Evolutionary conservation across 2,113 vertebrate species (phyloP).

Genomic region (Nestor notabilis): DNA sequence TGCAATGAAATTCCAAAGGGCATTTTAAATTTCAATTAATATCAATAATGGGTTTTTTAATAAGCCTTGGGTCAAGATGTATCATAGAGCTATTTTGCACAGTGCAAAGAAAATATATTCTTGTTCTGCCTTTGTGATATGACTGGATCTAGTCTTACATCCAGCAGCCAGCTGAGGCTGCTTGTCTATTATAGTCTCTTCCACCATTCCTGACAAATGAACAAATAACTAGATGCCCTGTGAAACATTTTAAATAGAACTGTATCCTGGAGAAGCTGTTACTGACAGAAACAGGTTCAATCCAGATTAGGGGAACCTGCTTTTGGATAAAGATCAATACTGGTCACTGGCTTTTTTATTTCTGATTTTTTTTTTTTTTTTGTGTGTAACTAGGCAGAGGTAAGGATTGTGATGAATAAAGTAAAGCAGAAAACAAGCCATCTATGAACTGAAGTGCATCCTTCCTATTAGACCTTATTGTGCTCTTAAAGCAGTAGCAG

Average conservation of each 20-base stretch:
- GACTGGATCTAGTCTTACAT: slow-evolving; percentile 46
- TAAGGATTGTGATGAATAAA: slow-evolving; percentile 48
- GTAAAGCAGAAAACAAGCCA: slow-evolving; percentile 52
- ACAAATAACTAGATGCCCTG: slow-evolving; percentile 63
- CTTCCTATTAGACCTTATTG: slow-evolving; percentile 35
- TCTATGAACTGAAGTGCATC: slow-evolving; percentile 6
- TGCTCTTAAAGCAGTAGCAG: slow-evolving; percentile 19
- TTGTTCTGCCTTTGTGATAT: slow-evolving; percentile 52
- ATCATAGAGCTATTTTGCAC: slow-evolving; percentile 67
- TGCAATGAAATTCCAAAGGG: slow-evolving; percentile 66
- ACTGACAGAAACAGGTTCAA: slow-evolving; percentile 65
- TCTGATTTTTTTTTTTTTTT: not conserved
- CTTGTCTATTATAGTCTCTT: slow-evolving; percentile 59
- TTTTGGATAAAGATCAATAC: slow-evolving; percentile 52
- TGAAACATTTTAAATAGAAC: slow-evolving; percentile 71
- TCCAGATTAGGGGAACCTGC: slow-evolving; percentile 45
- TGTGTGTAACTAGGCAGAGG: not conserved
- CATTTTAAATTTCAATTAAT: slow-evolving; percentile 76
- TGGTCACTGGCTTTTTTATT: not conserved
- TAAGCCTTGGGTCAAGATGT: slow-evolving; percentile 79
- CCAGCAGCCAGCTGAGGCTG: slow-evolving; percentile 78
- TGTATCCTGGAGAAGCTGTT: slow-evolving; percentile 63
- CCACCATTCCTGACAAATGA: slow-evolving; percentile 72
- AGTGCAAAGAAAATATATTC: slow-evolving; percentile 53
- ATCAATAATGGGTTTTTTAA: slow-evolving; percentile 71